Evolutionary conservation across 2,797 vertebrate genomes (phyloP).

Genomic region (Tragopan temminckii): DNA sequence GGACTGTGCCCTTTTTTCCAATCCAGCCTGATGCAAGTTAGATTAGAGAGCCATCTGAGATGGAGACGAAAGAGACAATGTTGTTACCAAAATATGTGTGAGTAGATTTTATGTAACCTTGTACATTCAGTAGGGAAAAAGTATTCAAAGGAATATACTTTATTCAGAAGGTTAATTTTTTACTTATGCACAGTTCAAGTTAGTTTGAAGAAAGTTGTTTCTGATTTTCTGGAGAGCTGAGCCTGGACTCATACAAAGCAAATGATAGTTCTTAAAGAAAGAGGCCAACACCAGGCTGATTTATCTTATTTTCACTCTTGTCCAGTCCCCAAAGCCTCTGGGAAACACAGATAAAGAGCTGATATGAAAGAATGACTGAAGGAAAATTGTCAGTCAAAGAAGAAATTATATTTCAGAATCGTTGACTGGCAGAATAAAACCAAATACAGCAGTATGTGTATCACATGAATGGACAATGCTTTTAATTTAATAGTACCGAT

Average conservation of each 20-base stretch:
- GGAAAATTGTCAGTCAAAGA: background rate
- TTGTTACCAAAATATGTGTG: background rate
- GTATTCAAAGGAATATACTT: background rate
- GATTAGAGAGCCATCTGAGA: background rate
- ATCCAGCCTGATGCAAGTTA: background rate
- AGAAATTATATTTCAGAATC: background rate
- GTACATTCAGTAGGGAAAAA: accelerated
- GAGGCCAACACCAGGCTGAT: background rate
- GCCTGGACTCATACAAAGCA: background rate
- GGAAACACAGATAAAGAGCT: background rate
- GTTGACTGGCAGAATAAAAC: background rate
- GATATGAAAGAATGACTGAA: background rate
- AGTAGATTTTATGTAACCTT: background rate
- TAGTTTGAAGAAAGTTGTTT: background rate
- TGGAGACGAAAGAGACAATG: background rate
- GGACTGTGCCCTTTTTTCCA: accelerated
- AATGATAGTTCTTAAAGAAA: background rate
- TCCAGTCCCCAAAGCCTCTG: background rate
- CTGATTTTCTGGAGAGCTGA: background rate
- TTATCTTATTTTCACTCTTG: background rate
- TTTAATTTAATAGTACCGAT: background rate
- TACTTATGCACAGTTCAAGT: background rate
- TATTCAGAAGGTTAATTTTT: background rate
- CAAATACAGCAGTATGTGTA: background rate
- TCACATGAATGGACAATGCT: background rate